Base-by-base conservation (phyloP, 2,888 invertebrate species). In the Helleia helle region DNA sequence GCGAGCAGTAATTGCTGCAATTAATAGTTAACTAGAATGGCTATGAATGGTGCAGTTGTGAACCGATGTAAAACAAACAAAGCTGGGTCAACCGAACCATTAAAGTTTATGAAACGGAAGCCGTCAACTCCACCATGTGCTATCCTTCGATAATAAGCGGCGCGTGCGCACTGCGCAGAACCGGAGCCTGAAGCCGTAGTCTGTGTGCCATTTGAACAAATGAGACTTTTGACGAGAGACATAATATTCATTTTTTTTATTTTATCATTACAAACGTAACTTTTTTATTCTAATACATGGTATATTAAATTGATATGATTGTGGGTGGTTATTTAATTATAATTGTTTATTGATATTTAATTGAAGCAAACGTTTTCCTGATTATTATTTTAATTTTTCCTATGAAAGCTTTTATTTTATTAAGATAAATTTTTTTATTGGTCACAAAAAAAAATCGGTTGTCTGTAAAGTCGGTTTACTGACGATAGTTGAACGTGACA, bases 91-190 rank as follows among this genome's bases (percentile, higher is more conserved):
- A 81, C 83, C 81, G 65, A 76, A 72, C 70, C 70, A 65, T 83
- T 79, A 83, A 84, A 81, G 52, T 79, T 80, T 75, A 73, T 77
- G 75, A 80, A 83, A 83, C 84, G 84, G 83, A 81, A 81, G 81
- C 80, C 59, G 71, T 68, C 71, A 66, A 66, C 65, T 52, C 53
- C 48, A 42, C 48, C 65, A 76, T 77, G 71, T 64, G 57, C 55
- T 62, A 62, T 61, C 65, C 68, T 64, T 63, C 68, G 64, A 72
- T 73, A 76, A 75, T 72, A 72, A 58, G 61, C 60, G 65, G 59
- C 70, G 67, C 71, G 71, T 71, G 71, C 71, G 66, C 67, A 60
- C 71, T 71, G 71, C 71, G 66, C 67, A 60, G 50, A 50, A 54
- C 44, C 46, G 49, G 46, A 46, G 52, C 55, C 46, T 49, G 45